Evolutionary conservation across 2,113 vertebrate genomes (phyloP).

Genomic region (Phaethon lepturus): DNA sequence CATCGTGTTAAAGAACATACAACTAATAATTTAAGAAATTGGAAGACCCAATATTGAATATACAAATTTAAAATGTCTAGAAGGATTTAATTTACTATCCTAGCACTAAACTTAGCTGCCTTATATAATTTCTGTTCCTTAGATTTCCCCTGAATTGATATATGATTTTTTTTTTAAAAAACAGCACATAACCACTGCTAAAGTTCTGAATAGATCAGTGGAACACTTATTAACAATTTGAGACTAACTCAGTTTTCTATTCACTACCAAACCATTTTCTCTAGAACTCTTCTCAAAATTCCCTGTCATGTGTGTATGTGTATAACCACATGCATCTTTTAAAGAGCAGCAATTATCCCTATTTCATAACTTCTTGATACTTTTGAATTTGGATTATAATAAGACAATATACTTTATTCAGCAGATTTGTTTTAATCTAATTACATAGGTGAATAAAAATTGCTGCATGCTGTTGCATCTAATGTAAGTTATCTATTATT

Average conservation of each 20-base stretch:
- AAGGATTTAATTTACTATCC: neutral
- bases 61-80: neutral
- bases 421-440: constrained; percentile 83
- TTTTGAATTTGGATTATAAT: constrained; percentile 70
- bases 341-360: constrained; percentile 45
- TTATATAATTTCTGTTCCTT: neutral
- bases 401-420: constrained; percentile 80
- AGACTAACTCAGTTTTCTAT: constrained; percentile 6
- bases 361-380: constrained; percentile 61
- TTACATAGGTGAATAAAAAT: constrained; percentile 84
- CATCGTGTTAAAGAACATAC: neutral
- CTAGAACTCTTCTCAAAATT: constrained; percentile 16
- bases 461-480: constrained; percentile 80
- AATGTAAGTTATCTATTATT: constrained; percentile 87
- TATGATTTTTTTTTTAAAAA: neutral
- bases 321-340: neutral
- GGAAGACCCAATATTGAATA: neutral
- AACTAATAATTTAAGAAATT: neutral
- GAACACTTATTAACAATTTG: neutral
- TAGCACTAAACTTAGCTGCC: neutral
- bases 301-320: neutral
- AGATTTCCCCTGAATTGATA: neutral
- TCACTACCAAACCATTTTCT: neutral
- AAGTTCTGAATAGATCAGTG: constrained; percentile 11
- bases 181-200: neutral